Base-by-base conservation (phyloP, 2,113 vertebrate species). In the Poicephalus meyeri region DNA sequence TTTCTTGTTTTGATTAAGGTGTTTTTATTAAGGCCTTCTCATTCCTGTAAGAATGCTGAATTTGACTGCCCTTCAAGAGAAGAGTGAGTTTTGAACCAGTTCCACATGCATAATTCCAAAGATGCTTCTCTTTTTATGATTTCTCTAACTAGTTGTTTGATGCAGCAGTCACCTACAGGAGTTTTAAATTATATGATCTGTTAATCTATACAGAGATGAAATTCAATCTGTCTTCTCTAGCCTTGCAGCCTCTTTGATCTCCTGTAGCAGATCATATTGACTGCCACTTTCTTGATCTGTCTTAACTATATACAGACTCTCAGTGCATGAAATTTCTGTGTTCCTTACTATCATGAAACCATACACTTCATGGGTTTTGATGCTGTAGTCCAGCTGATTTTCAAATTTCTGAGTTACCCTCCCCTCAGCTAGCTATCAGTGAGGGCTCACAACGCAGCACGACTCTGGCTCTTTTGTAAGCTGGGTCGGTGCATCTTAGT, bases 221-320 rank as follows among this genome's bases (percentile, higher is more conserved):
- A 78, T 88, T 90, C 72, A 94, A 3, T 37, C 85, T 97, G 80
- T 58, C 71, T 89, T 65, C 65, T 72, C 66, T 91, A 88, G 79
- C 66, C 63, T 86, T 86, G 71, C 44, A 52, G 44, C 28, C 60
- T 90, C 86, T 94, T 94, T 88, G 82, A 96, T 95, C 88, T 94
- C 66, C 44, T 73, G 31, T 33, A 93, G 76, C 55, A 88, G 49
- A 66, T 86, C 82, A 88, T 58, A 77, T 35, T 16, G 24, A 83
- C 66, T 88, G 74, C 47, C 78, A 89, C 47, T 46, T 86, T 82
- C 88, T 80, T 93, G 85, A 88, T 94, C 63, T 88, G 37, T 49
- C 86, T 72, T 94, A 93, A 93, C 90, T 94, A 95, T 7, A 82
- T 8, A 66, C 10, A 76, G 79, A 90, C 85, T 64, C 85, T 86